These are phyloP conservation scores for Protonemura montana DNA, from an alignment of 2,888 invertebrate genomes.

Conservation along the genomic window DNA sequence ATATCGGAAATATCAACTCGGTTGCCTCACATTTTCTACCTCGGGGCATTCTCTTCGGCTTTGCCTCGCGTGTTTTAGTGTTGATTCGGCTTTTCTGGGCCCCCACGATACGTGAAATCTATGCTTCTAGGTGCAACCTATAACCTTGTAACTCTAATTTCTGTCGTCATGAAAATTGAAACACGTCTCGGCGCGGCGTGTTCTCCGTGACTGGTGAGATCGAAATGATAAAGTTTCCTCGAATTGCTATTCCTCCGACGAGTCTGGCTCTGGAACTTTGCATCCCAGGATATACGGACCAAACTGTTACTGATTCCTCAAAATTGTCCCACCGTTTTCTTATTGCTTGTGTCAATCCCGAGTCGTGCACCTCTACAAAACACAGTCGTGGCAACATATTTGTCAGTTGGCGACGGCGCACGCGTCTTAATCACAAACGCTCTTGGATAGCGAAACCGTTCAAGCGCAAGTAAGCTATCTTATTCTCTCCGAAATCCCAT, in stretches of 20 bases:
- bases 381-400: background rate
- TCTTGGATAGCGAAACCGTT: background rate
- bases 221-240: slow-evolving; percentile 5
- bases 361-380: background rate
- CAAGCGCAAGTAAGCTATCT: background rate
- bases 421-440: background rate
- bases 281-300: background rate
- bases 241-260: background rate
- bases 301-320: background rate
- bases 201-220: background rate
- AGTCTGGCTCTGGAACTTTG: background rate
- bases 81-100: background rate
- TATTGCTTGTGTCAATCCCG: background rate
- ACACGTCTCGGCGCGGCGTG: background rate
- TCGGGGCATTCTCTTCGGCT: background rate
- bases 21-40: slow-evolving; percentile 26
- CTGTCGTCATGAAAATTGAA: slow-evolving; percentile 12
- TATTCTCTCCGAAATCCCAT: background rate
- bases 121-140: background rate
- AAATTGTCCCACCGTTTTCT: background rate
- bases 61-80: background rate
- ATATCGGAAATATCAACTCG: slow-evolving; percentile 35
- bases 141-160: slow-evolving; percentile 7
- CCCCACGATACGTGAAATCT: background rate
- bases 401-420: background rate